Conservation (phyloP, 1,140 invertebrate genomes). For the Sarcophaga bullata region DNA sequence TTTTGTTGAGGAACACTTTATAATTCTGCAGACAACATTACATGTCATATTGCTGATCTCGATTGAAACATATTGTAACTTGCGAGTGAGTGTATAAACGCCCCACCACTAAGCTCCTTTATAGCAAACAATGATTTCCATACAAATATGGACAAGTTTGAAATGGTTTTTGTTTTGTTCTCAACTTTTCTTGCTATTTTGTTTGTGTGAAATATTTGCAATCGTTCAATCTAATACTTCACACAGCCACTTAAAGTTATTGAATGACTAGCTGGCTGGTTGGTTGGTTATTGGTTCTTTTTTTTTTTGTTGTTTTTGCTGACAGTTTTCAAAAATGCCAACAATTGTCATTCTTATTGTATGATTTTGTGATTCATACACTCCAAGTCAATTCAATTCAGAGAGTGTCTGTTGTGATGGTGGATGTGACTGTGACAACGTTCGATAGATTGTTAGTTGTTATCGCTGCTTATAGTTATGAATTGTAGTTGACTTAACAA, state of each 20-base stretch:
- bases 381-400: neutral
- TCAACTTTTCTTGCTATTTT: neutral
- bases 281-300: neutral
- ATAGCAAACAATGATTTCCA: too few species aligned
- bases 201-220: neutral
- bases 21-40: too few species aligned
- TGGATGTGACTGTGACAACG: neutral
- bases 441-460: neutral
- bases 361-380: neutral
- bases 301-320: neutral
- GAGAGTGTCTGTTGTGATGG: neutral
- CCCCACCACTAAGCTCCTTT: too few species aligned
- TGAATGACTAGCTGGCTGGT: too few species aligned
- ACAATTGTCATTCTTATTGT: slow-evolving; percentile 1
- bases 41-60: too few species aligned
- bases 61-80: too few species aligned
- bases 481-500: neutral
- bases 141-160: neutral
- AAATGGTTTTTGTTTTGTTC: neutral
- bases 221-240: neutral
- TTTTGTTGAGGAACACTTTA: too few species aligned
- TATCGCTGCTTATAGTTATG: neutral
- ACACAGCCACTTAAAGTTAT: too few species aligned
- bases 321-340: neutral
- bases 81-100: too few species aligned